Conservation (phyloP, 2,797 vertebrate genomes). For the Micrastur ruficollis region DNA sequence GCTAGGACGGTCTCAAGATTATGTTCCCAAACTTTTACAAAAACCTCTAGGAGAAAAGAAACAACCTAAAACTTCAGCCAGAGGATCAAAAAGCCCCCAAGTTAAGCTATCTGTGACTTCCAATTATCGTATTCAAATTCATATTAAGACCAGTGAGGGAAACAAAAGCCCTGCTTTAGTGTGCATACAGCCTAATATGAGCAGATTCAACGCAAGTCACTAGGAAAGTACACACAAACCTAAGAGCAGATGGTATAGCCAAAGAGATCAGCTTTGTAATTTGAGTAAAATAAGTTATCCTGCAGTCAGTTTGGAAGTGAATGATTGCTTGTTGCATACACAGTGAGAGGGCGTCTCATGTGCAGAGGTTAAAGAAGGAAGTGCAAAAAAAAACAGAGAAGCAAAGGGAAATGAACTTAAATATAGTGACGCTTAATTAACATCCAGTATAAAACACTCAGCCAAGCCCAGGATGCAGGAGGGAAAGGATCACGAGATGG, state of each 20-base stretch:
- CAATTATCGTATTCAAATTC: background rate
- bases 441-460: background rate
- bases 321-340: background rate
- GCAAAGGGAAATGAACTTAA: background rate
- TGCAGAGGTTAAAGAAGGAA: background rate
- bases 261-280: background rate
- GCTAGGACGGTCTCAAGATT: background rate
- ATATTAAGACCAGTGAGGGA: background rate
- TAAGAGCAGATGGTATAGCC: background rate
- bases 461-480: background rate
- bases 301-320: background rate
- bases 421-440: background rate
- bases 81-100: background rate
- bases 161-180: background rate
- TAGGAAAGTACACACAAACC: background rate
- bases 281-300: background rate
- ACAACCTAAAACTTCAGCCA: background rate
- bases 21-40: background rate
- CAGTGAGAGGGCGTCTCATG: rapidly evolving
- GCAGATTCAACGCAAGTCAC: background rate
- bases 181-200: background rate
- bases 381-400: background rate
- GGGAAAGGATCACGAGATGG: rapidly evolving
- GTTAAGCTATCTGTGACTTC: background rate
- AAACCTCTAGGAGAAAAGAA: background rate